Evolutionary conservation across 1,140 invertebrate genomes (phyloP), one percentile per base, ranked within the genome.

Genomic region (Drosophila sproati): DNA sequence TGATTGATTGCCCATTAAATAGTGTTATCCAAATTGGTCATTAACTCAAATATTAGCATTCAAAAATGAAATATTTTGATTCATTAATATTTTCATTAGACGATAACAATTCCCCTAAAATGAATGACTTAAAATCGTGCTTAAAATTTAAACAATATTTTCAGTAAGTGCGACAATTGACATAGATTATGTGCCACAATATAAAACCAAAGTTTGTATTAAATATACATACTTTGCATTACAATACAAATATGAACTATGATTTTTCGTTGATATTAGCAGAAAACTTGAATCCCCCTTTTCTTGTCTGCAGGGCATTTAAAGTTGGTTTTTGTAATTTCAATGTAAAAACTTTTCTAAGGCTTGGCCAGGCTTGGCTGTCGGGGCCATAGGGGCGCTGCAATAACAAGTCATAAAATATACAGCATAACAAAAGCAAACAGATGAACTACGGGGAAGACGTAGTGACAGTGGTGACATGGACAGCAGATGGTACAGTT

Each of bases 401-500:
- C 70, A 79, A 81, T 82, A 78, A 87, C 79, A 88, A 88, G 82
- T 88, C 80, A 88, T 87, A 87, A 88, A 87, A 76, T 88, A 80
- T 80, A 78, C 66, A 88, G 59, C 47, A 80, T 29, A 73, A 74
- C 69, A 73, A 62, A 20, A 67, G 48, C 68, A 71, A 79, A 77
- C 76, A 73, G 31, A 32, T 28, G 62, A 62, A 20, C 7, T 8
- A 34, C 35, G 51, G 37, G n/a, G 28, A 20, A 20, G 28, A 20
- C 45, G 12, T 12, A 34, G 59, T 60, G 71, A 74, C 56, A 72
- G 62, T 61, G 60, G 47, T 6, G 52, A 28, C 63, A 43, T 41
- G 39, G 54, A 55, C 39, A 61, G 55, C 78, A 78, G 63, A 66
- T 61, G 80, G 77, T 73, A 69, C 82, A 77, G 78, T 56, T 78